Conservation (phyloP, 2,888 invertebrate genomes). For the Entomobrya proxima region DNA sequence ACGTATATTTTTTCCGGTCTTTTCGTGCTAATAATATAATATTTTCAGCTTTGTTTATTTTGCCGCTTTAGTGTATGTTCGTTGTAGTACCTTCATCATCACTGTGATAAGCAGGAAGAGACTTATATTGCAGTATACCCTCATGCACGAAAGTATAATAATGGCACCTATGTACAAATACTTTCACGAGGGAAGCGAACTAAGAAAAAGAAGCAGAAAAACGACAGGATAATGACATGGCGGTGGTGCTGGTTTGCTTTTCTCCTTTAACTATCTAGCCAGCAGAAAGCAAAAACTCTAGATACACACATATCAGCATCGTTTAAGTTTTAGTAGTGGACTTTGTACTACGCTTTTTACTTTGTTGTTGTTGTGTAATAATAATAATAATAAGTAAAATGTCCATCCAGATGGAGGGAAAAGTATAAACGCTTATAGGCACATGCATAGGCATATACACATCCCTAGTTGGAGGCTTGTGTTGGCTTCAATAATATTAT, state of each 20-base stretch:
- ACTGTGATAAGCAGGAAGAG: neutral
- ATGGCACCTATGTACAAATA: too few relatives aligned
- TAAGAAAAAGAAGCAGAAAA: neutral
- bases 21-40: constrained; percentile 22
- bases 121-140: neutral
- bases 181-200: neutral
- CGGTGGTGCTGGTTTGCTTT: constrained; percentile 19
- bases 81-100: neutral
- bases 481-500: constrained; percentile 33
- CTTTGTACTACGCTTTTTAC: constrained; percentile 19
- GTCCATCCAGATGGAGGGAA: constrained; percentile 20
- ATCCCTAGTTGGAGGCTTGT: neutral
- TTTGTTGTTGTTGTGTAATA: neutral
- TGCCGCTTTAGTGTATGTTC: neutral
- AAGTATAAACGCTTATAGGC: neutral
- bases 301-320: neutral
- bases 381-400: neutral
- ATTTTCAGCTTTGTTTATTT: constrained; percentile 17
- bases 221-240: constrained; percentile 42
- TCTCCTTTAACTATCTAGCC: neutral
- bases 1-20: neutral
- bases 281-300: neutral
- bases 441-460: neutral
- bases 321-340: neutral
- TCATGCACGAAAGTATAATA: neutral